Base-by-base conservation (phyloP, 2,888 invertebrate species). In the Rambutsinella grinnellia region DNA sequence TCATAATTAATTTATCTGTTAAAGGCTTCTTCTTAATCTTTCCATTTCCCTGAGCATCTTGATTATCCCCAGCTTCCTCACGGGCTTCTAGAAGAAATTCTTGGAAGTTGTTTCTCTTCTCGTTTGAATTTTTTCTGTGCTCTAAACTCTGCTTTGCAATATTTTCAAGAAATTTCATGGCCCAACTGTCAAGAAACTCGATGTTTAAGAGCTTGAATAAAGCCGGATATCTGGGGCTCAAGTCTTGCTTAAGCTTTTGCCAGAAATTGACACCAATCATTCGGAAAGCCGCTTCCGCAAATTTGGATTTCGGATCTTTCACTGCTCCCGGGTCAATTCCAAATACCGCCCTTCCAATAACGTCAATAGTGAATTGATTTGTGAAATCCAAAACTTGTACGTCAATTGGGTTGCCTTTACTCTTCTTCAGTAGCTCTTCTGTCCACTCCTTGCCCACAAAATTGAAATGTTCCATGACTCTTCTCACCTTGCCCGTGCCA, bases 341-440 rank as follows among this genome's bases (percentile, higher is more conserved):
- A 76, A 89, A 88, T 0, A 88, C 86, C 1, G 87, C 85, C 0
- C 86, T 86, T 0, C 85, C 85, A 5, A 88, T 86, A 3, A 85
- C 80, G 63, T 85, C 85, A 6, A 84, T 83, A 2, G 83, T 78
- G 60, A 79, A 85, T n/a, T 84, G 76, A 15, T 76, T 76, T 23
- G 79, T 65, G 3, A 72, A 61, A 28, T 82, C 82, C 44, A 76
- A 75, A 3, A 81, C 71, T 0, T 79, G 72, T 13, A 83, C 15
- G 27, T 65, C 66, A 0, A 21, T 51, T 3, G 65, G 61, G 3
- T 74, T 61, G 0, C 51, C 67, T 6, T 70, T 67, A 5, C 68
- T 79, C 17, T 71, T 61, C 1, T 51, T 60, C 19, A 76, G 60
- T 3, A 83, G 19, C 21, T 74, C 81, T 0, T 75, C 57, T 3